Base-by-base conservation (phyloP, 2,888 invertebrate species). In the Caenorhabditis macrosperma region DNA sequence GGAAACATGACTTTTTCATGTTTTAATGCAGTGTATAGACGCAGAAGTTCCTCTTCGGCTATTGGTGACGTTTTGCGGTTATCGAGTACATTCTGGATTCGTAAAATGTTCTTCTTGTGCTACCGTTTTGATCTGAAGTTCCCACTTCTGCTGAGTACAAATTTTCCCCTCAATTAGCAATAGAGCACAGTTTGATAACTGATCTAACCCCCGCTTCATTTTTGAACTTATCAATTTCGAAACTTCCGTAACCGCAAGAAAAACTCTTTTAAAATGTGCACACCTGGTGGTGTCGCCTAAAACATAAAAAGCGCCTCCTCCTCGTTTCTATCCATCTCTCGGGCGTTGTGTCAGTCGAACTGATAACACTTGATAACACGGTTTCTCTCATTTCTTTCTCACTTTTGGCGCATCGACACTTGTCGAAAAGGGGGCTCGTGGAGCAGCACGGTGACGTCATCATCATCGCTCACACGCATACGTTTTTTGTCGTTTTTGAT, bases 401-500 rank as follows among this genome's bases (percentile, higher is more conserved):
- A n/a, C 2, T 50, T 74, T 64, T 74, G 59, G 74, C 74, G 74
- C 74, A 74, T 50, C 74, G 71, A 50, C 22, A 41, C 63, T 52
- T 28, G 33, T 46, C 60, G 28, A n/a, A n/a, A n/a, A n/a, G n/a
- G n/a, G n/a, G 15, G 24, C 35, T 38, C 30, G 30, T n/a, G 28
- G 30, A 30, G 35, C 20, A 28, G 17, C 48, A 3, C 41, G 46
- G 41, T 64, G 74, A 74, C 74, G 74, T 74, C 64, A 66, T 50
- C 35, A 15, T n/a, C n/a, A n/a, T n/a, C n/a, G n/a, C n/a, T n/a
- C n/a, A n/a, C n/a, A n/a, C n/a, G n/a, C n/a, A n/a, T n/a, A n/a
- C n/a, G n/a, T n/a, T n/a, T 41, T 55, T 72, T 64, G 57, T 64
- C 74, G 41, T 33, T 64, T 66, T 74, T 74, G 74, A 74, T 74